Conservation (phyloP, 2,797 vertebrate species). For the Squalus acanthias region DNA sequence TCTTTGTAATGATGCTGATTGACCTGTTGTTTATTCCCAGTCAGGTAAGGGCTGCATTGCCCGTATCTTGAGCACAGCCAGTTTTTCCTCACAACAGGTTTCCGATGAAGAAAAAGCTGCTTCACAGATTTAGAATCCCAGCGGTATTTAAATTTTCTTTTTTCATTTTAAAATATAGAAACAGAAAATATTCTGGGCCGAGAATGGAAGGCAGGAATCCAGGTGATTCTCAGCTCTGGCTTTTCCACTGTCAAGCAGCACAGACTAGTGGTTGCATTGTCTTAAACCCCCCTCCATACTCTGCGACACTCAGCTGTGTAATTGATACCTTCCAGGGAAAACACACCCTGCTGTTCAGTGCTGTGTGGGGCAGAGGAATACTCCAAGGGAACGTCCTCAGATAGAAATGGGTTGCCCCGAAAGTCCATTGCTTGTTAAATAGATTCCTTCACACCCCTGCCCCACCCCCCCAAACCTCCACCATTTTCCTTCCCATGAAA, state of each 20-base stretch:
- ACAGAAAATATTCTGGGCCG: neutral
- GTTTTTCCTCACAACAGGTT: neutral
- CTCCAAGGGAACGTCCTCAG: too few species aligned
- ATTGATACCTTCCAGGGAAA: neutral
- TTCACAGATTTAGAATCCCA: neutral
- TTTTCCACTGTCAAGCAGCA: neutral
- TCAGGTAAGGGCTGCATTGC: neutral
- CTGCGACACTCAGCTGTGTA: neutral
- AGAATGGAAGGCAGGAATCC: neutral
- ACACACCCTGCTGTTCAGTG: neutral
- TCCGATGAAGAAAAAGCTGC: neutral
- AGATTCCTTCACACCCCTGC: neutral
- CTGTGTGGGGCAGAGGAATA: too few species aligned
- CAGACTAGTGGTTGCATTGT: neutral
- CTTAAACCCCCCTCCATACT: neutral
- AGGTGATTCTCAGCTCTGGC: neutral
- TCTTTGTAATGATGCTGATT: neutral
- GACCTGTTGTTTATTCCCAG: neutral
- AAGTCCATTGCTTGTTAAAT: neutral
- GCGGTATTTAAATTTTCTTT: neutral
- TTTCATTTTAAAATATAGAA: neutral
- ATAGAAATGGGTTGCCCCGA: neutral
- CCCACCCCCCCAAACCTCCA: too few species aligned
- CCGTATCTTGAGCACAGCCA: too few species aligned
- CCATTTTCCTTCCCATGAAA: too few species aligned